Conservation (phyloP, 2,888 invertebrate genomes). For the Cephalotes varians region DNA sequence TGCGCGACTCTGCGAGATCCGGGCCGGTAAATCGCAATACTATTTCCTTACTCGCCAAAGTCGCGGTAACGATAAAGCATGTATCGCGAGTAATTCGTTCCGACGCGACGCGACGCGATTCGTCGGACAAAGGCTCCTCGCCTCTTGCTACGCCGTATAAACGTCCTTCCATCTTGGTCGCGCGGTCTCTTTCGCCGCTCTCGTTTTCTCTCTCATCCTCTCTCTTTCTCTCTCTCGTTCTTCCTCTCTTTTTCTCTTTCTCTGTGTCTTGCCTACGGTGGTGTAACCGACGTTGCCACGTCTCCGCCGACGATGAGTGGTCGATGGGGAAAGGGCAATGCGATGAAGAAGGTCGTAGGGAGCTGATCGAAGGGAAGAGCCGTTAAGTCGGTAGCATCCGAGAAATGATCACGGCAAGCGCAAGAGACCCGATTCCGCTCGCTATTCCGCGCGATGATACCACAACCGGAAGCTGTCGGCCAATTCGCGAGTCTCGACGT, state of each 20-base stretch:
- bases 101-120: constrained; percentile 44
- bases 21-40: background rate
- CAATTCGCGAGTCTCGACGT: constrained; percentile 59
- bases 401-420: constrained; percentile 64
- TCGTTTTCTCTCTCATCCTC: constrained; percentile 54
- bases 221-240: constrained; percentile 26
- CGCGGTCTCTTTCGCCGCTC: constrained; percentile 60
- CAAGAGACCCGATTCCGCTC: constrained; percentile 65
- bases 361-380: constrained; percentile 69
- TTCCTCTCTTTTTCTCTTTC: constrained; percentile 47
- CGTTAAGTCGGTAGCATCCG: constrained; percentile 71
- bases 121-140: constrained; percentile 62
- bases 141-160: constrained; percentile 54
- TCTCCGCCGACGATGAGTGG: constrained; percentile 56
- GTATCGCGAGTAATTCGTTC: constrained; percentile 47
- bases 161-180: constrained; percentile 52
- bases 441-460: constrained; percentile 55
- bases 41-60: background rate
- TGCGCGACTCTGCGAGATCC: background rate
- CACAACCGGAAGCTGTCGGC: constrained; percentile 67
- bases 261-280: constrained; percentile 56
- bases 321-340: constrained; percentile 60
- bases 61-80: constrained; percentile 19
- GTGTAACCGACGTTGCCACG: constrained; percentile 72
- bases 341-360: constrained; percentile 67